Base-by-base conservation (phyloP, 2,888 invertebrate genomes). In the Amphiduros pacificus region DNA sequence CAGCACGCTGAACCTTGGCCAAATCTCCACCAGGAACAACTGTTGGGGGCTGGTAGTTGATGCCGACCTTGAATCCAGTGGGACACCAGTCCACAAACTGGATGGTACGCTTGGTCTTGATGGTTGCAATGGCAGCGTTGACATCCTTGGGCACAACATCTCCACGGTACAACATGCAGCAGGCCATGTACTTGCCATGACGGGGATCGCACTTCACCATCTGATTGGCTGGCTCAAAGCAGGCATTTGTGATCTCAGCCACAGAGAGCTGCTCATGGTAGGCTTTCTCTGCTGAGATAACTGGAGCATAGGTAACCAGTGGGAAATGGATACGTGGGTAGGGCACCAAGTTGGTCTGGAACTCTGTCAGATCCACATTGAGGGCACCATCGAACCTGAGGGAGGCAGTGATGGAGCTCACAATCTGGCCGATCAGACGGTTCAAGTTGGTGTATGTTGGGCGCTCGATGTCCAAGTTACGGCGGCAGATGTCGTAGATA, bases 201-300 rank as follows among this genome's bases (percentile, higher is more conserved):
- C 79, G 74, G 26, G 79, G 79, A 66, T 80, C 80, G 66, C 80
- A 80, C 67, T 79, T 79, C 27, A 79, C 80, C 80, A 82, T 78
- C 63, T 74, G 74, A 82, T 92, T 91, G 71, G 89, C 89, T 75
- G 91, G 83, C 88, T 93, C 36, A 89, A 90, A 66, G 84, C 95
- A 95, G 24, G 93, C 91, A 80, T 93, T 93, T 79, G 95, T 96
- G 83, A 95, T 95, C 83, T 95, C 94, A 41, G 91, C 73, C 52
- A 76, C 76, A 14, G 74, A 69, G 51, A 77, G 55, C 62, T 71
- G 72, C 62, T 73, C 73, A 53, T 73, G 73, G 60, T 69, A 67
- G 28, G 72, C 72, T 63, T 72, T 72, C 61, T 71, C 55, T 27
- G 55, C 55, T 20, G 55, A 55, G 28, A 55, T 55, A n/a, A 69